Evolutionary conservation across 2,113 vertebrate species (phyloP).

Genomic region (Lycocorax pyrrhopterus): DNA sequence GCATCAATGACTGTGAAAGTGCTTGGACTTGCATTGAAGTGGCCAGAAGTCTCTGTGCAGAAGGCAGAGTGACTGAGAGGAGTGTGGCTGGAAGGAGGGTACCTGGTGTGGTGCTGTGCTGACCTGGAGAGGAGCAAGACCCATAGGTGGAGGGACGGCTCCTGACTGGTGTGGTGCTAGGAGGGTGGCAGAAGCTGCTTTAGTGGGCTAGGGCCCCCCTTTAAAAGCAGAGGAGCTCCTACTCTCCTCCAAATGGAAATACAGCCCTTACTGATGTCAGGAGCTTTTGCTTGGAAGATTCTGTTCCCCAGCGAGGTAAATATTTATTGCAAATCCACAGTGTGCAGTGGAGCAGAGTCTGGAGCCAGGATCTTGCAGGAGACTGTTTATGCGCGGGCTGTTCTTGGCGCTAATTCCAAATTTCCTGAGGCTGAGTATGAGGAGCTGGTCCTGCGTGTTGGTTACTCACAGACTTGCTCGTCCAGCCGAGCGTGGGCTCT

Average conservation of each 20-base stretch:
- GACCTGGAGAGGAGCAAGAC: neutral
- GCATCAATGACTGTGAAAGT: neutral
- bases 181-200: neutral
- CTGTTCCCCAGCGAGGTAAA: conserved; percentile 35
- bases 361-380: conserved; percentile 53
- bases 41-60: too few species aligned
- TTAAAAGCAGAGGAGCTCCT: neutral
- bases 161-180: neutral
- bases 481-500: neutral
- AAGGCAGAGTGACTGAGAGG: neutral
- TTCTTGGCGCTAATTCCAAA: conserved; percentile 42
- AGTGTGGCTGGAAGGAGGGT: neutral
- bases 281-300: conserved; percentile 22
- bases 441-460: neutral
- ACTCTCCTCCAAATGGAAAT: neutral
- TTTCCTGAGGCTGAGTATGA: conserved; percentile 30
- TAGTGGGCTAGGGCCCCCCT: neutral
- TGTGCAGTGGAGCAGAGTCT: neutral
- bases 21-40: neutral
- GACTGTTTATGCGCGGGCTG: conserved; percentile 42
- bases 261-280: neutral
- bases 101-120: neutral
- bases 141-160: accelerated
- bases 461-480: neutral
- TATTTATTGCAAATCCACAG: conserved; percentile 45